These are phyloP conservation scores for Eunapius fragilis DNA, from an alignment of 37 sponge, comb jelly and placozoan genomes.

Conservation along the genomic window DNA sequence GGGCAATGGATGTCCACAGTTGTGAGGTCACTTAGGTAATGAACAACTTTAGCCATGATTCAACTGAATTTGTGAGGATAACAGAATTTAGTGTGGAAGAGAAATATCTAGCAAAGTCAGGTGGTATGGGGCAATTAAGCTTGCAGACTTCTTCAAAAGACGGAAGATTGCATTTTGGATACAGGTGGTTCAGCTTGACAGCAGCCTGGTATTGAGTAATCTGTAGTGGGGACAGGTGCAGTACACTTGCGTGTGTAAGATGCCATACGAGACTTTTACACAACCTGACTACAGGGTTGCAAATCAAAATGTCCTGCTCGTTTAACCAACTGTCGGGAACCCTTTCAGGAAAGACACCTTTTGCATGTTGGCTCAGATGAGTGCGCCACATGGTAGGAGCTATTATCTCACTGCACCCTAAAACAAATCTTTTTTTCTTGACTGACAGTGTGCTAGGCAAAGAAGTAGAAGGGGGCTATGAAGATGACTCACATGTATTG, in stretches of 20 bases:
- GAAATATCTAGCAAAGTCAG: neutral
- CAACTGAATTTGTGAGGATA: neutral
- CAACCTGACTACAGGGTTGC: neutral
- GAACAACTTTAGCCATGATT: neutral
- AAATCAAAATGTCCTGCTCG: neutral
- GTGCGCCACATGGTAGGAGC: neutral
- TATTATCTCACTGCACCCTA: too few relatives aligned
- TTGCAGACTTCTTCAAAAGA: neutral
- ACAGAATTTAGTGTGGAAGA: neutral
- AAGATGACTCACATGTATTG: too few relatives aligned
- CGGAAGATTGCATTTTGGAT: neutral
- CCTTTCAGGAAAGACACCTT: neutral
- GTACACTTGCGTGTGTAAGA: neutral
- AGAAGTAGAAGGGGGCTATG: too few relatives aligned
- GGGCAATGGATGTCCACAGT: too few relatives aligned
- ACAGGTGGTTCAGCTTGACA: neutral
- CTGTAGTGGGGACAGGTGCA: neutral
- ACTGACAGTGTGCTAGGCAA: too few relatives aligned
- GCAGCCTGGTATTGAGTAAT: neutral
- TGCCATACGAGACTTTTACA: neutral
- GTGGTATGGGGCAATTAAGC: neutral
- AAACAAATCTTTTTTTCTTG: too few relatives aligned
- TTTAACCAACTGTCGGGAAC: neutral
- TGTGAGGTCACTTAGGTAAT: neutral
- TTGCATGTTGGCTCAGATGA: neutral